These are phyloP conservation scores for Lepidiolamprologus cunningtoni DNA, from an alignment of 2,113 vertebrate genomes.

Conservation along the genomic window DNA sequence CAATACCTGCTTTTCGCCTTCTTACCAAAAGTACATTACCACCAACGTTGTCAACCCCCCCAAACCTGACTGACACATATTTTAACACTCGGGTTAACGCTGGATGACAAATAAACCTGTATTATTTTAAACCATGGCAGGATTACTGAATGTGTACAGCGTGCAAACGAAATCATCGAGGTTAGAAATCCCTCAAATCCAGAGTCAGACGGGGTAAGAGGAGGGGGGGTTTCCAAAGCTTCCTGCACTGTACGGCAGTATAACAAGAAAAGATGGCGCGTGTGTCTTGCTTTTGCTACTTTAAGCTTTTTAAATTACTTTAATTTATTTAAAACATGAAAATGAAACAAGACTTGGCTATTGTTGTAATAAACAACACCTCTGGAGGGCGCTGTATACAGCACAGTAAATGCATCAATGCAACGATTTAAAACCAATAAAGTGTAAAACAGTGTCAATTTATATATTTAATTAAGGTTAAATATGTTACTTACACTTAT, in stretches of 20 bases:
- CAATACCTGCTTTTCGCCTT: background rate
- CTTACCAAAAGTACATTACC: background rate
- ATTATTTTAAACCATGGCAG: background rate
- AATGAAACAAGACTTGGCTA: background rate
- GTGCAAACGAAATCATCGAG: background rate
- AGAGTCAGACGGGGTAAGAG: background rate
- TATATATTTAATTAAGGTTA: background rate
- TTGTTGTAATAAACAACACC: background rate
- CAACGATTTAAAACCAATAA: background rate
- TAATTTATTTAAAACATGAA: background rate
- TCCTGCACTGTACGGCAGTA: rapidly evolving
- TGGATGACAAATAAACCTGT: background rate
- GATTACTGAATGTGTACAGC: rapidly evolving
- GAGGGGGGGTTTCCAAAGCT: background rate
- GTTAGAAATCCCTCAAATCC: background rate
- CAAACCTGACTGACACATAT: background rate
- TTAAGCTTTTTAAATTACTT: background rate
- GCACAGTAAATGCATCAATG: background rate
- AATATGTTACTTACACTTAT: background rate
- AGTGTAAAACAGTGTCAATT: background rate
- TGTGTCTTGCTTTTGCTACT: background rate
- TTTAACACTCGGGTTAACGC: background rate
- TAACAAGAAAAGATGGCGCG: background rate
- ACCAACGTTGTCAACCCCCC: background rate
- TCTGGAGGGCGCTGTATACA: background rate